Conservation (phyloP, 2,113 vertebrate species). For the Bagarius yarrelli region DNA sequence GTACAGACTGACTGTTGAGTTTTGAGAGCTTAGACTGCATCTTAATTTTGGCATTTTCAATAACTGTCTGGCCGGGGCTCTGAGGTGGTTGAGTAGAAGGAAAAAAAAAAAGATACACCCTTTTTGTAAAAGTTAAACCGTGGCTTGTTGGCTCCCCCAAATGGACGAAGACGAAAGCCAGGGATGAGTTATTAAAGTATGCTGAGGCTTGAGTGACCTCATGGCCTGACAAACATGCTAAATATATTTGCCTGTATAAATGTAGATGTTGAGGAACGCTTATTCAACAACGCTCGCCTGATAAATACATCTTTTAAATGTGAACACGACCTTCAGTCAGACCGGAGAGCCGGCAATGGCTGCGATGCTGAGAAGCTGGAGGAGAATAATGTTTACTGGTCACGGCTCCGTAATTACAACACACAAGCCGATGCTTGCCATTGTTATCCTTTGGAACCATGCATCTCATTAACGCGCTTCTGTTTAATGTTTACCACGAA, state of each 20-base stretch:
- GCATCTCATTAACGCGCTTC: slow-evolving; percentile 12
- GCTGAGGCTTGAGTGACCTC: neutral
- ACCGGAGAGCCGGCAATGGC: slow-evolving; percentile 1
- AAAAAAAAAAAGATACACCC: slow-evolving; percentile 34
- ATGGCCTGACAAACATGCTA: neutral
- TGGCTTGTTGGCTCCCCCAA: slow-evolving; percentile 49
- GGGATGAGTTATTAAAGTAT: neutral
- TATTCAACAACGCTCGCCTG: neutral
- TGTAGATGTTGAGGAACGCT: no score
- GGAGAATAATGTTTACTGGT: slow-evolving; percentile 36
- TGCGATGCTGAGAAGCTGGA: slow-evolving; percentile 19
- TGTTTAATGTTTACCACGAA: slow-evolving; percentile 31
- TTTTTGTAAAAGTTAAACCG: slow-evolving; percentile 8
- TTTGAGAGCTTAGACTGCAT: slow-evolving; percentile 49
- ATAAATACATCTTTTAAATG: neutral
- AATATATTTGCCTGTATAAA: neutral
- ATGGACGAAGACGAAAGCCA: slow-evolving; percentile 7
- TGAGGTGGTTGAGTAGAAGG: neutral
- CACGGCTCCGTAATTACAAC: slow-evolving; percentile 14
- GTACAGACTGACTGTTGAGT: slow-evolving; percentile 34
- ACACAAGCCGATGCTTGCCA: neutral
- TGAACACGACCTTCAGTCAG: slow-evolving; percentile 36
- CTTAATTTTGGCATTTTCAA: slow-evolving; percentile 55
- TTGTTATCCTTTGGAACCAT: slow-evolving; percentile 26
- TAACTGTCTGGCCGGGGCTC: slow-evolving; percentile 40